These are phyloP conservation scores for Asteroscopus sphinx DNA, from an alignment of 2,888 invertebrate genomes.

Conservation along the genomic window DNA sequence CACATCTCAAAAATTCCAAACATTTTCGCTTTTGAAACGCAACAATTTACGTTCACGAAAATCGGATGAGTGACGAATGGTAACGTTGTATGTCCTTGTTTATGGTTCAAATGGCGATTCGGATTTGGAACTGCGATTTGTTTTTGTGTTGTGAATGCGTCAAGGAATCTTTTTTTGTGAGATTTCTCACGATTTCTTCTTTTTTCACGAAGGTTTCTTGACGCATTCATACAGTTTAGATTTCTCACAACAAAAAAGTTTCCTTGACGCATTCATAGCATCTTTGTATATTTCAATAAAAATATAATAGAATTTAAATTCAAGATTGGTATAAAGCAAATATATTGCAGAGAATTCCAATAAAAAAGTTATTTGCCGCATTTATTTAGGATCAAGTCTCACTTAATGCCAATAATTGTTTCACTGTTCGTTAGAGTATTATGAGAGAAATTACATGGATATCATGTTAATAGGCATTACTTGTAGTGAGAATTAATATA, in stretches of 20 bases:
- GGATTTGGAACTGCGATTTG: constrained; percentile 58
- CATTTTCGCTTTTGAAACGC: constrained; percentile 55
- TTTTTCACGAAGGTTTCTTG: no score
- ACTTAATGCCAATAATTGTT: constrained; percentile 9
- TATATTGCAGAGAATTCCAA: constrained; percentile 9
- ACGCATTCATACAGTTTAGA: no score
- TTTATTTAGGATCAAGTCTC: constrained; percentile 2
- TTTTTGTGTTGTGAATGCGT: constrained; percentile 34
- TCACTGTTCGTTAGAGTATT: no score
- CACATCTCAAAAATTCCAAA: constrained; percentile 78
- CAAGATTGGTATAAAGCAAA: no score
- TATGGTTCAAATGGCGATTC: constrained; percentile 37
- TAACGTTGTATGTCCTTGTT: constrained; percentile 50
- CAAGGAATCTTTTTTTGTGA: constrained; percentile 33
- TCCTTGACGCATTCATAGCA: no score
- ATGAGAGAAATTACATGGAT: not conserved
- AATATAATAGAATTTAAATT: constrained; percentile 5
- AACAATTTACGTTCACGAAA: constrained; percentile 39
- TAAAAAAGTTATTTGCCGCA: constrained; percentile 40
- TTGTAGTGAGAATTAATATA: constrained; percentile 1
- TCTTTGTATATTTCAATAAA: constrained; percentile 1
- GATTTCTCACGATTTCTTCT: no score
- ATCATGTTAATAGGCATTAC: no score
- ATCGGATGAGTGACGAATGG: constrained; percentile 27
- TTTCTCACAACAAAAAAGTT: no score